Base-by-base conservation (phyloP, 2,113 vertebrate species). In the Panurus biarmicus region DNA sequence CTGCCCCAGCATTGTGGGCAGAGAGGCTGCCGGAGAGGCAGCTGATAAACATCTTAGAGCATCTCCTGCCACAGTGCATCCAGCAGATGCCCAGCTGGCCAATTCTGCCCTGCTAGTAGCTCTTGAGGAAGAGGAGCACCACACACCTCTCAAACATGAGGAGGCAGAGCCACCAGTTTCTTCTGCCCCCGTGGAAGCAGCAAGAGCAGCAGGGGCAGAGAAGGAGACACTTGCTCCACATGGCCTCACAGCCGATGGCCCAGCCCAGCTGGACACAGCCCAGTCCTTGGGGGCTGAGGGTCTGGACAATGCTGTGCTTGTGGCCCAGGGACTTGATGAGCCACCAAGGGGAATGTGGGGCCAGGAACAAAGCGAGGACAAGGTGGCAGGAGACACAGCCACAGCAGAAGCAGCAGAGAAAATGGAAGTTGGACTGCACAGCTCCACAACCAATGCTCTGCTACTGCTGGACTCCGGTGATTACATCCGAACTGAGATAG, bases 391-490 rank as follows among this genome's bases (percentile, higher is more conserved):
- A 76, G 14, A 31, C 14, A 21, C 11, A 33, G 21, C 4, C 53
- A 44, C 9, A 36, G 45, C 22, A 51, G 53, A 36, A 26, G 18
- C 3, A 9, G 9, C 22, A 45, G 72, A 53, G 22, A 28, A 31
- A 26, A 18, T 50, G 45, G 38, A 67, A 60, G 18, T 0, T 76
- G 26, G 3, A 22, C 11, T 28, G 33, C 33, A 28, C 26, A 60
- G 38, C 26, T 12, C 54, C 8, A 28, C 10, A 36, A 1, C 25
- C 0, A 0, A 44, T 36, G 25, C 5, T 67, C 26, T 0, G 0
- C 16, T 33, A 18, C 44, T 58, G 53, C 36, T 67, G 36, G 22
- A 51, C 36, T 12, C 44, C 14, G 36, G 14, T 22, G 25, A 76
- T 11, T 67, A 51, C 31, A 35, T 44, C 45, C 22, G 62, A 22